Evolutionary conservation across 2,797 vertebrate genomes (phyloP), one percentile per base, ranked within the genome.

Genomic region (Spinus pinus): DNA sequence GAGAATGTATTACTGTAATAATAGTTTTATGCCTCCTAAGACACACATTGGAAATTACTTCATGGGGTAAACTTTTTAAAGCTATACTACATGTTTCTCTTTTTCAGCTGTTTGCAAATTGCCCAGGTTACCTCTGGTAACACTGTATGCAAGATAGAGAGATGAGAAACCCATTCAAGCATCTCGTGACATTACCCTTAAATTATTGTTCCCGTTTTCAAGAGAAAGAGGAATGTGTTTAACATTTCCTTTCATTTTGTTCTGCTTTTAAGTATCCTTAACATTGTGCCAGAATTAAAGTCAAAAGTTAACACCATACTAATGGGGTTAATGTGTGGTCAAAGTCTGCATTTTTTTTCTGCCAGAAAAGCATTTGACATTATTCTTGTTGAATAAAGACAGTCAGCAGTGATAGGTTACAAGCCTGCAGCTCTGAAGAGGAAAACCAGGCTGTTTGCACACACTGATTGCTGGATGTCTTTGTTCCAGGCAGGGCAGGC

Each of bases 271-370:
- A 95, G 90, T 88, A 90, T 88, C 89, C 67, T 53, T 94, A 96
- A 90, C 73, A 67, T 53, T 42, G 70, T 81, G 85, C 80, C 82
- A 93, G 85, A 90, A 91, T 27, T 88, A 75, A 94, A 96, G 95
- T 93, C 89, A 94, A 84, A 97, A 96, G 94, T 91, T 96, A 96
- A 95, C 93, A 77, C 73, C 56, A 53, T 88, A 79, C 93, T 96
- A 97, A 93, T 95, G 93, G 93, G 91, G 93, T 95, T 97, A 97
- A 97, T 90, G 73, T 86, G 87, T 93, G 91, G 93, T 95, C 94
- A 95, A 90, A 94, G 80, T 79, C 93, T 86, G 85, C 73, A 44
- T 79, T 67, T 92, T 94, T 94, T 88, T 90, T 44, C 71, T 92
- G 71, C 67, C 86, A 95, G 88, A 91, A 90, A 85, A 94, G 62